Evolutionary conservation across 2,888 invertebrate genomes (phyloP).

Genomic region (Podotricha telesiphe): DNA sequence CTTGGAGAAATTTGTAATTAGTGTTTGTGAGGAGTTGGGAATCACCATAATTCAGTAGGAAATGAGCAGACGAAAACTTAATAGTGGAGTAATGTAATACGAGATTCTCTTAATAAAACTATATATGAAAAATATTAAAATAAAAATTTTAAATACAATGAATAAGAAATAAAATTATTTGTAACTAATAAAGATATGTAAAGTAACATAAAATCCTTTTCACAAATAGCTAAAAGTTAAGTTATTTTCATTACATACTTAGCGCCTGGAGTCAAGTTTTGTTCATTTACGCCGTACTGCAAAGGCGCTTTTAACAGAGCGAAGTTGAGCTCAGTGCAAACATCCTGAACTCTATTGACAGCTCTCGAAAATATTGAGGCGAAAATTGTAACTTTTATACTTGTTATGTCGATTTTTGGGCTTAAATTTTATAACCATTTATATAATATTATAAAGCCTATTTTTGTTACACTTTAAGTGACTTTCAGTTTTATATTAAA

Average conservation of each 20-base stretch:
- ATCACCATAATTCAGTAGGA: no score
- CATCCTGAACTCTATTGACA: conserved; percentile 52
- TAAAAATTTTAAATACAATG: background rate
- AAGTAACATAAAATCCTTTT: conserved; percentile 16
- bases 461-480: background rate
- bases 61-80: no score
- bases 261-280: conserved; percentile 54
- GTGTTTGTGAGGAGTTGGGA: no score
- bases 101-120: no score
- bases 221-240: conserved; percentile 34
- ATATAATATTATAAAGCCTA: background rate
- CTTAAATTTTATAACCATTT: conserved; percentile 8
- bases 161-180: background rate
- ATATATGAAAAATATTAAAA: no score
- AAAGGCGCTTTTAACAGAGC: conserved; percentile 62
- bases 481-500: background rate
- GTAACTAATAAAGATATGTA: conserved; percentile 2
- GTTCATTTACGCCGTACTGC: conserved; percentile 53
- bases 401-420: conserved; percentile 24
- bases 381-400: conserved; percentile 38
- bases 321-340: conserved; percentile 62
- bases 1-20: no score
- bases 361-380: conserved; percentile 53
- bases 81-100: no score
- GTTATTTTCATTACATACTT: conserved; percentile 39